Evolutionary conservation across 2,888 invertebrate species (phyloP), one percentile per base, ranked within the genome.

Genomic region (Poecilobothrus nobilitatus): DNA sequence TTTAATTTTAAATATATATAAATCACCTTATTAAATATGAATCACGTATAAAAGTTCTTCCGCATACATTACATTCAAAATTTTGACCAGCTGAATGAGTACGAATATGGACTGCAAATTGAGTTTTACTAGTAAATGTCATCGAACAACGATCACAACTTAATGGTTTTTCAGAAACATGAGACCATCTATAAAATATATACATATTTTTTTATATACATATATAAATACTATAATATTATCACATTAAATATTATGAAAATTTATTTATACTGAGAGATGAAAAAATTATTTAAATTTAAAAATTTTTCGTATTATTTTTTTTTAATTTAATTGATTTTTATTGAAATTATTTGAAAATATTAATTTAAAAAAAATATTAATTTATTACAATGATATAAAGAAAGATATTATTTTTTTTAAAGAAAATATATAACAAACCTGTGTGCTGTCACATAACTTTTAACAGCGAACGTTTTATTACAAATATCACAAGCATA

Each of bases 401-500:
- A n/a, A n/a, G n/a, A n/a, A 27, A 27, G 27, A n/a, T n/a, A n/a
- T 27, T 27, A 27, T 7, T 37, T 37, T 37, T 7, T 7, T 37
- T 37, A 37, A 37, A 10, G 7, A 37, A 37, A 37, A 37, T 10
- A 37, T 12, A 10, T 37, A 37, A 22, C 72, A 74, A 75, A 86
- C 86, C 86, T 88, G 80, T 91, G 91, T 66, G 91, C 90, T 72
- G 89, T 89, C 70, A 91, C 88, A 76, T 91, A 91, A 77, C 91
- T 91, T 81, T 91, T 91, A 72, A 91, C 91, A 63, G 91, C 90
- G 80, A 91, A 91, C 75, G 89, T 86, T 82, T 91, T 91, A 78
- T 89, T 87, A 81, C 91, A 91, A 75, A 91, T 87, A 82, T 90
- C 89, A 83, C 91, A 91, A 73, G 88, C 87, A 77, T 90, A 91